phyloP scores from a whole-genome alignment of 2,797 vertebrate species.

The Chloroceryle inda region DNA sequence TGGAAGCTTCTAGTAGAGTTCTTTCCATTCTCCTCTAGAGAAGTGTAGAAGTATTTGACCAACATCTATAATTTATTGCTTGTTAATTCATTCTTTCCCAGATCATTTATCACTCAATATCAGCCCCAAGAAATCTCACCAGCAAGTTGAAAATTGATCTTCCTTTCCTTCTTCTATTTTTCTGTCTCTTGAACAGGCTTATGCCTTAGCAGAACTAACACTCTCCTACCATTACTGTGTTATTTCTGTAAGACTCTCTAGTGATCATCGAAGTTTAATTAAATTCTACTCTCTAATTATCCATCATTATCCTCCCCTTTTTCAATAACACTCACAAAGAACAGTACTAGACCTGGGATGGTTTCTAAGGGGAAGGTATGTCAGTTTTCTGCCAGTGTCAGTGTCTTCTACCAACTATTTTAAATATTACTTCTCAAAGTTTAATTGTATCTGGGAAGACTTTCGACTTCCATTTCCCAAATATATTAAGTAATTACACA shows the following conservation, averaged over 20 bases:
- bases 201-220: background rate
- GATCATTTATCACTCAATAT: background rate
- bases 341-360: background rate
- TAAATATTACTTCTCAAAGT: background rate
- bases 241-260: background rate
- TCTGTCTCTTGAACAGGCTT: background rate
- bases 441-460: background rate
- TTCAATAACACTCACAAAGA: background rate
- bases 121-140: background rate
- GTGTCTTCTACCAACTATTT: background rate
- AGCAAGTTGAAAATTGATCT: background rate
- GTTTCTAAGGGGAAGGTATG: background rate
- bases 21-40: background rate
- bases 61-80: background rate
- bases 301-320: rapidly evolving
- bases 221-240: background rate
- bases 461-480: background rate
- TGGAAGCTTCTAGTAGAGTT: background rate
- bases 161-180: background rate
- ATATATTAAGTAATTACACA: background rate
- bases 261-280: background rate
- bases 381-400: background rate
- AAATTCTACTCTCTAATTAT: background rate
- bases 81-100: background rate
- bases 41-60: background rate